These are phyloP conservation scores for Cabera pusaria DNA, from an alignment of 2,888 invertebrate genomes.

Conservation along the genomic window DNA sequence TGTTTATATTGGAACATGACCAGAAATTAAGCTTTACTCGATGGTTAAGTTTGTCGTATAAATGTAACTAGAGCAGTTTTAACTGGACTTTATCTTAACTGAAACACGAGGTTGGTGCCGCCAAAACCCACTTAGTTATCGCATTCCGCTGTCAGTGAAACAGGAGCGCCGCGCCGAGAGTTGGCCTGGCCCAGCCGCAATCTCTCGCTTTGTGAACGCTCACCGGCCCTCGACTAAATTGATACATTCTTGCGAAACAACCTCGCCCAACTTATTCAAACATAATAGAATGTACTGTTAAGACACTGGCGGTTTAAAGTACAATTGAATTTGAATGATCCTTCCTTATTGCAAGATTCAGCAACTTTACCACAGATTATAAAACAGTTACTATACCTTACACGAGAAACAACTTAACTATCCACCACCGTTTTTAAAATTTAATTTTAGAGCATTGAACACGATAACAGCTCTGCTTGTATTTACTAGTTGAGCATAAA, in stretches of 20 bases:
- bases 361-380: no score
- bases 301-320: conserved; percentile 37
- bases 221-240: conserved; percentile 72
- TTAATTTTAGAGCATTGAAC: no score
- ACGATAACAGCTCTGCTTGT: no score
- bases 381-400: no score
- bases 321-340: conserved; percentile 22
- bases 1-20: conserved; percentile 42
- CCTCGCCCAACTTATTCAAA: conserved; percentile 76
- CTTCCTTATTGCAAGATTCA: no score
- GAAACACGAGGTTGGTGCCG: conserved; percentile 57
- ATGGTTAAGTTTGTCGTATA: no score
- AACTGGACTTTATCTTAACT: conserved; percentile 56
- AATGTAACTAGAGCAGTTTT: conserved; percentile 42
- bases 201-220: conserved; percentile 65
- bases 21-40: no score
- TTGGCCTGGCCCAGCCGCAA: conserved; percentile 63
- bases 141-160: conserved; percentile 72
- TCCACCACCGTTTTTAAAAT: no score
- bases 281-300: conserved; percentile 59
- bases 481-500: no score
- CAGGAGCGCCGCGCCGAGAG: conserved; percentile 64
- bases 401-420: no score
- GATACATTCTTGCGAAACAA: conserved; percentile 79
- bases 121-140: conserved; percentile 74